Base-by-base conservation (phyloP, 2,888 invertebrate species). In the Eupithecia pulchellata region DNA sequence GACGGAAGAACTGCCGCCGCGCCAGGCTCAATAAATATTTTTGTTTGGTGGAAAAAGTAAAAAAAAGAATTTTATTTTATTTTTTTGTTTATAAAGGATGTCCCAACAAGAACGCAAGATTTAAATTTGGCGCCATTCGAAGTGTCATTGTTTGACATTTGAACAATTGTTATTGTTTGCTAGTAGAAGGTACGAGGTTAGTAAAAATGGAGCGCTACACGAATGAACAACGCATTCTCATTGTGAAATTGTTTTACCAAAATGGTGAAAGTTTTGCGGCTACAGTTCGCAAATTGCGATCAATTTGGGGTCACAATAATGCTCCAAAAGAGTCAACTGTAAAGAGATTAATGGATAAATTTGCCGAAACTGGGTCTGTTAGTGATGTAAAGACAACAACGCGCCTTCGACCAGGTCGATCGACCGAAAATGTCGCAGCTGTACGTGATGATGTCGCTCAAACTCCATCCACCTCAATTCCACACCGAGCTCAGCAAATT, bases 101-200 rank as follows among this genome's bases (percentile, higher is more conserved):
- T 57, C 47, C 47, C 47, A 29, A 57, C 57, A 57, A 57, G 57
- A 57, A 57, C 57, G 57, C 57, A 57, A 29, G 57, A 57, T 57
- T 57, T 57, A 57, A 57, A 52, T 52, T 52, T 52, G 25, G 52
- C 11, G 25, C 52, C 52, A 52, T 52, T 52, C 47, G 47, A 64
- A 52, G 32, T 29, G 55, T 32, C 55, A 64, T 27, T 55, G 32
- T 64, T 55, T 64, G 52, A 55, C 55, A 52, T 66, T 66, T 39
- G 30, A 66, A 58, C 58, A 58, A 20, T 60, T 77, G 20, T 72
- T 72, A 8, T 79, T 79, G 27, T 79, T 32, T 76, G 77, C 77
- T 17, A 67, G 72, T 29, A 77, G 79, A 13, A 72, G 70, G 3
- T 77, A 68, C 55, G 57, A 27, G 57, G 57, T 57, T 57, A 57